Conservation (phyloP, 2,113 vertebrate genomes). For the Limanda limanda region DNA sequence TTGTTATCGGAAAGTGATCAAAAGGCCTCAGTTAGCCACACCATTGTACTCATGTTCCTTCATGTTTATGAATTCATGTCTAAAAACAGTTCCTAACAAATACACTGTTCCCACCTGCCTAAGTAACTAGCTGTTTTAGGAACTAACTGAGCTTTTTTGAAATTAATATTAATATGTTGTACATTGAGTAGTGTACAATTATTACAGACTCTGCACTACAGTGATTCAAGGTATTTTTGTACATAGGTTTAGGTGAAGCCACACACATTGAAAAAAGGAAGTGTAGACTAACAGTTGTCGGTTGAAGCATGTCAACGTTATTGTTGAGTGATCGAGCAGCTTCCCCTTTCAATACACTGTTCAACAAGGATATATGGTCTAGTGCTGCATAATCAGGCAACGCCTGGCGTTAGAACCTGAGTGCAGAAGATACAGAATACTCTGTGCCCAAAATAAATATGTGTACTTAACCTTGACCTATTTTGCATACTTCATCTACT, state of each 20-base stretch:
- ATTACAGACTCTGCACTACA: background rate
- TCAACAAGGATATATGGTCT: background rate
- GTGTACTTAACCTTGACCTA: constrained; percentile 46
- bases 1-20: background rate
- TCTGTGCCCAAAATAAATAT: constrained; percentile 47
- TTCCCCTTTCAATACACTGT: constrained; percentile 64
- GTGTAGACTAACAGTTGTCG: constrained; percentile 44
- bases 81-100: background rate
- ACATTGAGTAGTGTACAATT: background rate
- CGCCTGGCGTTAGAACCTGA: background rate
- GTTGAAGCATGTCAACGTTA: constrained; percentile 20
- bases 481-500: constrained; percentile 11
- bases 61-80: background rate
- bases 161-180: too few relatives aligned
- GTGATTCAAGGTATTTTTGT: constrained; percentile 1
- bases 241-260: background rate
- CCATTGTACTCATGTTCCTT: background rate
- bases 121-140: too few relatives aligned
- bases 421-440: background rate
- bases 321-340: constrained; percentile 24
- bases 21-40: background rate
- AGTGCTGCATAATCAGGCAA: constrained; percentile 3
- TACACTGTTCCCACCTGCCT: background rate
- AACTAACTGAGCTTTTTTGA: too few relatives aligned
- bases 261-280: constrained; percentile 51